phyloP scores from a whole-genome alignment of 2,113 vertebrate species.

The Hylia prasina region DNA sequence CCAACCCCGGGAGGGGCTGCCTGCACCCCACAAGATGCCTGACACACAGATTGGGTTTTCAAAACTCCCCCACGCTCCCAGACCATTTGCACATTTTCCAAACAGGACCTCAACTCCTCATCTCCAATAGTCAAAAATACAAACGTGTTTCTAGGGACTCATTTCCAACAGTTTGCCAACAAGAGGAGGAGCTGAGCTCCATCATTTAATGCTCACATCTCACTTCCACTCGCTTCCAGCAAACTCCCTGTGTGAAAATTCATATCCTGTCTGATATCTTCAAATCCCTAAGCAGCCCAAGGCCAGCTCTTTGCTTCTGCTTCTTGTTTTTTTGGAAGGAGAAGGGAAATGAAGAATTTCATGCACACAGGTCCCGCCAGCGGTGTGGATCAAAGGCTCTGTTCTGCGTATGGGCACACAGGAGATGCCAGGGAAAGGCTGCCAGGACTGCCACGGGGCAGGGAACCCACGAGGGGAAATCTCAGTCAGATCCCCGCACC shows the following conservation, averaged over 20 bases:
- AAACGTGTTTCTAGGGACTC: background rate
- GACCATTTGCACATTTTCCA: background rate
- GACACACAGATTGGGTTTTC: background rate
- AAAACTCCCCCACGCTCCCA: rapidly evolving
- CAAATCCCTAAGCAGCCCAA: background rate
- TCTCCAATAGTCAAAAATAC: background rate
- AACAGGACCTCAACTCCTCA: background rate
- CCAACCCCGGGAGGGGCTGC: rapidly evolving
- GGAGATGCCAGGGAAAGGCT: background rate
- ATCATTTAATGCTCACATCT: background rate
- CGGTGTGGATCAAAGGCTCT: background rate
- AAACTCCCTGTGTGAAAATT: background rate
- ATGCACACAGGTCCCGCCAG: rapidly evolving
- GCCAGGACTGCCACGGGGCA: background rate
- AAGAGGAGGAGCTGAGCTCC: background rate
- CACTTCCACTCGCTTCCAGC: background rate
- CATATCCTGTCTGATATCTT: conserved; percentile 15
- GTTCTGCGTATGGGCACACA: rapidly evolving
- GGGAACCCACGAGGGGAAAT: background rate
- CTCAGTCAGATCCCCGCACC: background rate
- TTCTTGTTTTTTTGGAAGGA: background rate
- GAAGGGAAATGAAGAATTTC: background rate
- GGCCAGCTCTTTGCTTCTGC: background rate
- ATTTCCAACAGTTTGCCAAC: background rate
- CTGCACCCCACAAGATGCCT: background rate